A percentile compares a stretch with the other conserved stretches of the same genome.
Conservation (phyloP, 2,888 invertebrate genomes). For the Cerastis leucographa region DNA sequence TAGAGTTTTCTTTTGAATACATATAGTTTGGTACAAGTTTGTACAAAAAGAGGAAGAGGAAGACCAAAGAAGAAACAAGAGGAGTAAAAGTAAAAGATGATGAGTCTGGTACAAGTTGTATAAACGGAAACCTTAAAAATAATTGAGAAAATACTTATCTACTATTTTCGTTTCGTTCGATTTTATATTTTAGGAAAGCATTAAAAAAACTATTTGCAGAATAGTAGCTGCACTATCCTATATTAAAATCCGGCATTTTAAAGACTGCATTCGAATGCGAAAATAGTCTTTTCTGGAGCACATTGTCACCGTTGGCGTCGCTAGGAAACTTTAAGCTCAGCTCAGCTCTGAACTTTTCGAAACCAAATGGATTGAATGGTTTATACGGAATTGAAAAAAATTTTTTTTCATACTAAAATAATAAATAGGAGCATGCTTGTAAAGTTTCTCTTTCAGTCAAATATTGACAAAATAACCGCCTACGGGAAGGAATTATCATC, state of each 20-base stretch:
- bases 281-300: constrained; percentile 26
- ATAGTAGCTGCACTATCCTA: not conserved
- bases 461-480: not conserved
- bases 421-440: not conserved
- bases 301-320: constrained; percentile 33
- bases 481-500: not conserved
- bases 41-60: not conserved
- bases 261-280: constrained; percentile 2
- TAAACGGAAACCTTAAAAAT: not conserved
- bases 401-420: not conserved
- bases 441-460: not conserved
- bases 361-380: constrained; percentile 28
- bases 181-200: not conserved
- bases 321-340: constrained; percentile 35
- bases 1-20: no score
- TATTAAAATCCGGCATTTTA: constrained; percentile 16
- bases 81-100: no score
- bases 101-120: not conserved
- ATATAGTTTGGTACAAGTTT: no score
- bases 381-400: not conserved
- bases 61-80: no score
- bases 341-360: constrained; percentile 15
- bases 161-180: not conserved
- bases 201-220: not conserved
- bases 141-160: not conserved